Base-by-base conservation (phyloP, 2,113 vertebrate species). In the Choloepus hoffmanni region DNA sequence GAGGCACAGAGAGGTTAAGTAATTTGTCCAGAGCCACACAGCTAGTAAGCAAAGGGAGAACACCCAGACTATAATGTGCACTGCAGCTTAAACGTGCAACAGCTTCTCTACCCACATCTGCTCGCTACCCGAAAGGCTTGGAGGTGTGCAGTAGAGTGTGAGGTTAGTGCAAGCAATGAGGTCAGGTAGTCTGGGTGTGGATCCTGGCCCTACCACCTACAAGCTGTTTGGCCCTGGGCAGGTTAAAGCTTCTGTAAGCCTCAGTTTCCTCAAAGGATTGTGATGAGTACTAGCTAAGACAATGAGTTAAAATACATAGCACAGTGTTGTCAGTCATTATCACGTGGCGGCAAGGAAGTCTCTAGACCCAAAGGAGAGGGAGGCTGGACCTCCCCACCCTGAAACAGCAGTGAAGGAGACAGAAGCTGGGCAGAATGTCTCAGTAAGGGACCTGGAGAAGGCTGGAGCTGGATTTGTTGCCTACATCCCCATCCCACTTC, bases 1-100 rank as follows among this genome's bases (percentile, higher is more conserved):
- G n/a, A 85, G 53, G 50, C 48, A 83, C 65, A 94, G 72, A 94
- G 30, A 62, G n/a, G 55, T 58, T 50, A 58, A 79, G 81, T 89
- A 40, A 21, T 88, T 90, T 87, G 48, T 85, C 33, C 79, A 67
- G 67, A 82, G 83, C 43, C 65, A 74, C 43, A 48, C 28, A 84
- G 55, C 62, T 82, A 63, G 26, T 73, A 30, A 88, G 83, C 40
- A 85, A 77, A 96, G 40, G 86, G 50, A 62, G 73, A 83, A 63
- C 18, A 36, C 0, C 13, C 10, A 18, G 67, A 16, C 53, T n/a
- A 13, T 55, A 45, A 45, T 45, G 4, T 1, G 18, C 85, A 24
- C n/a, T 33, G 14, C 45, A 45, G 76, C 70, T 93, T 85, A 63
- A 18, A 26, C 9, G 55, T 0, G 0, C 19, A 24, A 36, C 85